These are phyloP conservation scores for Tylochromis polylepis DNA, from an alignment of 2,113 vertebrate species.

Conservation along the genomic window DNA sequence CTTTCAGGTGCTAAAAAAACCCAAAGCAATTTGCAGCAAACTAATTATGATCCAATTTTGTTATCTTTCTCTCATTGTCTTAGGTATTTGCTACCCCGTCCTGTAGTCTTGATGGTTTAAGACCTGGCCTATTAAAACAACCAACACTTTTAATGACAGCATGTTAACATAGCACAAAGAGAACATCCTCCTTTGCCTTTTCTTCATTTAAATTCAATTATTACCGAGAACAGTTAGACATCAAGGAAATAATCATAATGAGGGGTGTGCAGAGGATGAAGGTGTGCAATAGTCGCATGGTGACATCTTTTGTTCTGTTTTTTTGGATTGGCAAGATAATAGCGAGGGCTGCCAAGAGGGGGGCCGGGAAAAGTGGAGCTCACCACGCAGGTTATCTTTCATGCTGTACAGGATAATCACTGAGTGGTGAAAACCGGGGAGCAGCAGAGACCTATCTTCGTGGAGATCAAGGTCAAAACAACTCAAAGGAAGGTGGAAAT, in stretches of 20 bases:
- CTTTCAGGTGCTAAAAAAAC: not conserved
- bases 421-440: constrained; percentile 51
- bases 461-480: constrained; percentile 76
- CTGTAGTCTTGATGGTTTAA: constrained; percentile 29
- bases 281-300: constrained; percentile 49
- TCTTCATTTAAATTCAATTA: constrained; percentile 71
- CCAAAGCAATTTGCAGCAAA: constrained; percentile 37
- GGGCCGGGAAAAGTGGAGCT: constrained; percentile 56
- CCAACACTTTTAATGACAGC: constrained; percentile 47
- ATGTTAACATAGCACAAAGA: constrained; percentile 49
- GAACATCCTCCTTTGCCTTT: constrained; percentile 52
- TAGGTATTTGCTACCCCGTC: constrained; percentile 13
- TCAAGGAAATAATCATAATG: constrained; percentile 66
- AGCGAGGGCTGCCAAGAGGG: constrained; percentile 36
- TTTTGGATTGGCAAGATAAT: constrained; percentile 72
- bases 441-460: constrained; percentile 63
- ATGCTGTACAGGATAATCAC: constrained; percentile 71
- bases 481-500: constrained; percentile 72
- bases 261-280: constrained; percentile 48
- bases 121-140: constrained; percentile 51
- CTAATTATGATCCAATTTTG: constrained; percentile 53
- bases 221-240: constrained; percentile 56
- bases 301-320: constrained; percentile 70
- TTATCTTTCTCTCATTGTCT: constrained; percentile 6
- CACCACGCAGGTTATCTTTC: constrained; percentile 69